Base-by-base conservation (phyloP, 2,113 vertebrate species). In the Euleptes europaea region DNA sequence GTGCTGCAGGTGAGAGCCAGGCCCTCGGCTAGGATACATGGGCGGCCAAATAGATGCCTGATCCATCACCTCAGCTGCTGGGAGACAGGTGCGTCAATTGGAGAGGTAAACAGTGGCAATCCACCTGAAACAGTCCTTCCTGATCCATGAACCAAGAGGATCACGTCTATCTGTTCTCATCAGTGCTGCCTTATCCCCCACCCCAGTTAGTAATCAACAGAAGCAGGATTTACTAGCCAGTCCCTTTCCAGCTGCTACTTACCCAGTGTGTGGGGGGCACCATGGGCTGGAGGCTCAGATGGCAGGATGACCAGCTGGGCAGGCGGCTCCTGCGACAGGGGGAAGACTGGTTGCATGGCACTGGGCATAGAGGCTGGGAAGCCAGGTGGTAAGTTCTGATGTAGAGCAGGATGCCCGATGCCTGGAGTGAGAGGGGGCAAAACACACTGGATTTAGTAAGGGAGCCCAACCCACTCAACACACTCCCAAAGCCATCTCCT, bases 31-130 rank as follows among this genome's bases (percentile, higher is more conserved):
- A 10, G 97, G 96, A 19, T 98, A 99, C 96, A 99, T 97, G 81
- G 98, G 97, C 90, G 98, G 98, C 98, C 98, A 99, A 90, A 99
- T 95, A 0, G 98, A 97, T 1, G 97, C 97, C 97, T 98, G 98
- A 95, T 99, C 98, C 97, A 99, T 99, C 93, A 99, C 97, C 9
- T 99, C 98, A 86, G 98, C 97, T 97, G 96, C 0, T 3, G 8
- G 14, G 69, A 0, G 0, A 1, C 3, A 7, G 2, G 31, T 35
- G 19, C 7, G 40, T 77, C 66, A 90, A 49, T 0, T 0, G 0
- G 66, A 70, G 8, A 83, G 31, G 1, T 2, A 19, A 31, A 63
- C 72, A 69, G 9, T 87, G 72, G 49, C 70, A 75, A 8, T 14
- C 26, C 33, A 26, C 28, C 54, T 17, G 38, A 44, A 15, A 70